Conservation (phyloP, 2,888 invertebrate genomes). For the Drosophila conformis region DNA sequence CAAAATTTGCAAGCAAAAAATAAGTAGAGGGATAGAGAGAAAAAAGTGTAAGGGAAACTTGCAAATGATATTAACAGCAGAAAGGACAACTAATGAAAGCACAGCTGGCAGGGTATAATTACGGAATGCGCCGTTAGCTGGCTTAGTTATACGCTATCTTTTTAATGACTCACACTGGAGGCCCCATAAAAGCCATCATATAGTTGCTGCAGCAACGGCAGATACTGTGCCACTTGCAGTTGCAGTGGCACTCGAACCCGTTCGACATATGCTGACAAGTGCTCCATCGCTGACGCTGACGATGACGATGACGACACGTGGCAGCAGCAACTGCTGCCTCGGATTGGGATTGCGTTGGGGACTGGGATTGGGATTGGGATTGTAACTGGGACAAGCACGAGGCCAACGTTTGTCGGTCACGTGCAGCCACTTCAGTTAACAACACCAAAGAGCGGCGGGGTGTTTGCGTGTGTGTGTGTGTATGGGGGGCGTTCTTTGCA, state of each 20-base stretch:
- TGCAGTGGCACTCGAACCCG: slow-evolving; percentile 48
- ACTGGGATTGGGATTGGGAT: slow-evolving; percentile 22
- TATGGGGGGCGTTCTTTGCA: slow-evolving; percentile 43
- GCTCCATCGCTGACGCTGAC: slow-evolving; percentile 40
- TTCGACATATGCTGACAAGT: slow-evolving; percentile 78
- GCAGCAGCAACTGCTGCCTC: slow-evolving; percentile 46
- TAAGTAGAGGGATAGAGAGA: neutral
- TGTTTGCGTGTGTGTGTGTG: neutral
- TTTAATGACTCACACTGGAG: slow-evolving; percentile 63
- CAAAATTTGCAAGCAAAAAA: slow-evolving; percentile 51
- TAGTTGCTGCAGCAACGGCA: slow-evolving; percentile 16
- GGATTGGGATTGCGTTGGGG: slow-evolving; percentile 16
- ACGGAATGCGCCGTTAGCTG: slow-evolving; percentile 55
- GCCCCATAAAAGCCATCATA: slow-evolving; percentile 53
- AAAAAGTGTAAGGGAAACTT: slow-evolving; percentile 25
- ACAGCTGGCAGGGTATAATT: slow-evolving; percentile 39
- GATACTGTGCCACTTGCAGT: slow-evolving; percentile 50
- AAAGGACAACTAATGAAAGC: slow-evolving; percentile 43
- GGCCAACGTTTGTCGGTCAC: slow-evolving; percentile 72
- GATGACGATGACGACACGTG: slow-evolving; percentile 53
- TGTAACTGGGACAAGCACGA: slow-evolving; percentile 17
- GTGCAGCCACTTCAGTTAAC: slow-evolving; percentile 73
- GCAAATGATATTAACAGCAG: slow-evolving; percentile 60
- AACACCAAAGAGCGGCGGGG: slow-evolving; percentile 8
- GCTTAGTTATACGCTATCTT: slow-evolving; percentile 56